Evolutionary conservation across 2,797 vertebrate genomes (phyloP), one percentile per base, ranked within the genome.

Genomic region (Gallinago solitaria): DNA sequence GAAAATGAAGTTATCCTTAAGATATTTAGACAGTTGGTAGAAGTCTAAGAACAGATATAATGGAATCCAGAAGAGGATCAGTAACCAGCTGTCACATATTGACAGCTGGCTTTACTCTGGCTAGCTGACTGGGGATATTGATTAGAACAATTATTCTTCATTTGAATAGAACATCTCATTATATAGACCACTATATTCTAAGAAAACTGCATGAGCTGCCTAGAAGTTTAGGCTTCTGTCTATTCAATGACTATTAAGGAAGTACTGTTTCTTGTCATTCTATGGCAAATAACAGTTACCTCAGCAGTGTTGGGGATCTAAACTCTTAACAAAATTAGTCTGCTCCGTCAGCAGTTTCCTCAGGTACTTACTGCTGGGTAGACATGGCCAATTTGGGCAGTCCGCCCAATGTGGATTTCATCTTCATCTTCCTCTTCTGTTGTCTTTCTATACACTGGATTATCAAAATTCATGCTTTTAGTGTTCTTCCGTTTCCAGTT

Each of bases 401-500:
- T 98, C 51, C 99, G 98, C 32, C 99, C 99, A 92, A 99, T 99
- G 98, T 99, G 99, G 95, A 99, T 99, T 84, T 99, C 99, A 0
- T 99, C 99, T 79, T 99, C 99, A 70, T 99, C 99, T 45, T 99
- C 98, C 12, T 98, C 98, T 98, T 98, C 97, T 6, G 98, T 98
- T 71, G 99, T 99, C 94, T 99, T 99, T 96, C 99, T 99, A 80
- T 99, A 99, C 4, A 99, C 99, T 0, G 99, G 99, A 97, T 99
- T 99, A 98, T 99, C 99, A 97, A 99, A 99, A 97, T 99, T 99
- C 99, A 99, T 99, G 98, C 99, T 99, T 98, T 99, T 99, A 78
- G 99, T 99, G 94, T 99, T 99, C 98, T 99, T 99, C 98, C 99
- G 98, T 86, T 99, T 99, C 99, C 99, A 99, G 98, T 99, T 99